Percentiles rank a stretch among this genome's conserved stretches.
Conservation (phyloP, 2,888 invertebrate species). For the Oithona nana region DNA sequence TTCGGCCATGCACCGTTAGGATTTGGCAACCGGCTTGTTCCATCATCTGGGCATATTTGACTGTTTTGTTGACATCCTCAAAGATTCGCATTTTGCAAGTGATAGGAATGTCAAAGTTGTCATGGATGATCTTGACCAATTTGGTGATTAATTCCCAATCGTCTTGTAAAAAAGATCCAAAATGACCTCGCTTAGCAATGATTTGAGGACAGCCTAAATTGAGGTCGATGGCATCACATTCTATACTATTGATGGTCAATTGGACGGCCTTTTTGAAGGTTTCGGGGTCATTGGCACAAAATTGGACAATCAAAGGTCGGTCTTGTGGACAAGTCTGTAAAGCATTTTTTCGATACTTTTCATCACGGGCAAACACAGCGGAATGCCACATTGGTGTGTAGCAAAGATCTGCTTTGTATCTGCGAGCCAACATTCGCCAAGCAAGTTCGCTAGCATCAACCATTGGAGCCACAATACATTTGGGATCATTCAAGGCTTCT, state of each 20-base stretch:
- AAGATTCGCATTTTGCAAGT: slow-evolving; percentile 91
- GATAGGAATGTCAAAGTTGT: slow-evolving; percentile 54
- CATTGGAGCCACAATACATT: slow-evolving; percentile 76
- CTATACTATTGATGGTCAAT: slow-evolving; percentile 45
- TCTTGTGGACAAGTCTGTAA: slow-evolving; percentile 62
- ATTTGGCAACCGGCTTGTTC: slow-evolving; percentile 79
- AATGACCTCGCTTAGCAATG: slow-evolving; percentile 85
- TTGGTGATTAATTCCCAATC: slow-evolving; percentile 65
- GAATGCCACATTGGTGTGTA: slow-evolving; percentile 97
- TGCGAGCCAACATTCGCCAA: slow-evolving; percentile 45
- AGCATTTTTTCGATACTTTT: slow-evolving; percentile 69
- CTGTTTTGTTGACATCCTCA: slow-evolving; percentile 59
- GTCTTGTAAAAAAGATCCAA: slow-evolving; percentile 88
- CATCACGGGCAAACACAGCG: slow-evolving; percentile 65
- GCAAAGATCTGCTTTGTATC: slow-evolving; percentile 77
- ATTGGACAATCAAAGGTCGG: slow-evolving; percentile 88
- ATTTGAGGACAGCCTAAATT: slow-evolving; percentile 97
- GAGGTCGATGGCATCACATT: slow-evolving; percentile 87
- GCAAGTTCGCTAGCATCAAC: slow-evolving; percentile 92
- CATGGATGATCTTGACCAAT: slow-evolving; percentile 11
- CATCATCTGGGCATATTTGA: slow-evolving; percentile 48
- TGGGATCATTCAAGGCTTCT: slow-evolving; percentile 39
- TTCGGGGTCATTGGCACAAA: slow-evolving; percentile 89
- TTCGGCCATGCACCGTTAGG: slow-evolving; percentile 87
- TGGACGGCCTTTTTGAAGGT: slow-evolving; percentile 66